A percentile compares a stretch with the other conserved stretches of the same genome.
Evolutionary conservation across 2,797 vertebrate genomes (phyloP).

Genomic region (Lepidocolaptes lacrymiger): DNA sequence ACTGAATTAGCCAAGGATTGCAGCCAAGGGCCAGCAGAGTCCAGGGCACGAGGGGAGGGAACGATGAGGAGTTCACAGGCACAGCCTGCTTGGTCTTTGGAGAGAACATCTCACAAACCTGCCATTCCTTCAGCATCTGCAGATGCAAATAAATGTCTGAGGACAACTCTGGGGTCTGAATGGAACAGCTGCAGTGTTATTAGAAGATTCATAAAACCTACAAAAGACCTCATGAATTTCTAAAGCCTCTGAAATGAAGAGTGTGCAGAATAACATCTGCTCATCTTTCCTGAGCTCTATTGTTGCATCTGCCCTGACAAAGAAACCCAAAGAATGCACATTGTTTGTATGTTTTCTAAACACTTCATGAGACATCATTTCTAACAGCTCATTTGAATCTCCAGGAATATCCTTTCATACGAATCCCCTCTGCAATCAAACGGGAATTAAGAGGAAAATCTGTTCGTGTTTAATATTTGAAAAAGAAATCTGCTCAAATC

Average conservation of each 20-base stretch:
- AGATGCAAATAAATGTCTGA: background rate
- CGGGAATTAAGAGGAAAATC: constrained; percentile 29
- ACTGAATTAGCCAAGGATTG: background rate
- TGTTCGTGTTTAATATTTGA: constrained; percentile 27
- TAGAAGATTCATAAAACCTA: constrained; percentile 56
- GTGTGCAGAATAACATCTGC: constrained; percentile 65
- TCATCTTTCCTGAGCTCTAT: constrained; percentile 32
- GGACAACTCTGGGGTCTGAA: background rate
- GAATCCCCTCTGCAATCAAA: background rate
- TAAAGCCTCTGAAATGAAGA: constrained; percentile 54
- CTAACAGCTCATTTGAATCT: constrained; percentile 31
- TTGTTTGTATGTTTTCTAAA: constrained; percentile 39
- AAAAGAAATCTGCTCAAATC: constrained; percentile 24
- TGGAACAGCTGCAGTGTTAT: constrained; percentile 52
- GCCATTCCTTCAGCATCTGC: background rate
- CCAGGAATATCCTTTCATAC: constrained; percentile 46
- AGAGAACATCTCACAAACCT: background rate
- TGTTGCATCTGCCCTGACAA: constrained; percentile 57
- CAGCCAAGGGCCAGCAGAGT: background rate
- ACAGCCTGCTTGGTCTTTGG: background rate
- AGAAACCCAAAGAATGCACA: constrained; percentile 26
- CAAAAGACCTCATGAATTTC: constrained; percentile 68
- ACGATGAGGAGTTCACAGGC: background rate
- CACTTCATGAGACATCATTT: constrained; percentile 7
- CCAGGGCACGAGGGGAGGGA: background rate